Evolutionary conservation across 2,113 vertebrate species (phyloP).

Genomic region (Deroptyus accipitrinus): DNA sequence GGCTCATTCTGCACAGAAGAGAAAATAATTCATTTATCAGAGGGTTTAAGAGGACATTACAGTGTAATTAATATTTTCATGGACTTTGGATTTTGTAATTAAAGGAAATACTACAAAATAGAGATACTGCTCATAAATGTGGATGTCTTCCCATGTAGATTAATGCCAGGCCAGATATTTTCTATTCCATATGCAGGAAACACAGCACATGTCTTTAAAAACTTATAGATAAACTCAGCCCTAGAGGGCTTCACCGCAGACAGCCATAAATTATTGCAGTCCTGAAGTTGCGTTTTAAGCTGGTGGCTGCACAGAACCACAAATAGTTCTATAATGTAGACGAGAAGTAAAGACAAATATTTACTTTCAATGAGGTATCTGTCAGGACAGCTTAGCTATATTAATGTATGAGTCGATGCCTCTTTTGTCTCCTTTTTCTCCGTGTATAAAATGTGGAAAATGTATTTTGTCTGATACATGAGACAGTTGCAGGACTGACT

Average conservation of each 20-base stretch:
- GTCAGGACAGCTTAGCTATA: neutral
- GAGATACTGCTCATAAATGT: neutral
- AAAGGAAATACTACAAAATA: neutral
- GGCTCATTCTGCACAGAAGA: neutral
- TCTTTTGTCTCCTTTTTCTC: neutral
- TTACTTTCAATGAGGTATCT: neutral
- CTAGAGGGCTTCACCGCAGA: neutral
- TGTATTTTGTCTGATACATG: fast-evolving
- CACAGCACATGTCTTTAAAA: neutral
- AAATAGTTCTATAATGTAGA: neutral
- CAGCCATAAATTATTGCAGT: neutral
- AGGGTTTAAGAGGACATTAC: neutral
- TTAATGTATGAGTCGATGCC: neutral
- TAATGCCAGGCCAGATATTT: neutral
- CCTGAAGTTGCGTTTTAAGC: neutral
- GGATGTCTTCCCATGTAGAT: neutral
- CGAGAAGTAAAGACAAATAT: neutral
- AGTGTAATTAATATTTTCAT: neutral
- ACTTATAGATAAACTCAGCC: neutral
- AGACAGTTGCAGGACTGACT: neutral
- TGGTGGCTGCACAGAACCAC: neutral
- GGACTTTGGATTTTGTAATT: neutral
- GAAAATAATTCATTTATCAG: neutral
- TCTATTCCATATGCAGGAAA: neutral
- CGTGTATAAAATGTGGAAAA: neutral